Percentiles rank a stretch among this genome's conserved stretches.
phyloP scores from a whole-genome alignment of 1,140 invertebrate species.

The Sipha flava region DNA sequence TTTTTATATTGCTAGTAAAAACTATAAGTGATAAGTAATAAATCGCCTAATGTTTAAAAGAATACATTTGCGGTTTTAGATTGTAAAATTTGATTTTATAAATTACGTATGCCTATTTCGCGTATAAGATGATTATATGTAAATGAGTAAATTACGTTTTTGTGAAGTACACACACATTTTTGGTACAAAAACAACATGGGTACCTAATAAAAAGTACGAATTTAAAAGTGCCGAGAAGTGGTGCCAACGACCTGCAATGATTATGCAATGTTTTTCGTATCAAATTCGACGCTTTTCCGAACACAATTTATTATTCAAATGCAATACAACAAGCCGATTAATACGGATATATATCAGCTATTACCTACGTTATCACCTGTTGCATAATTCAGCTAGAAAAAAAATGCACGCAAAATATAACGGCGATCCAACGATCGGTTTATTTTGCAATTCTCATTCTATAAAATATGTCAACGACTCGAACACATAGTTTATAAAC shows the following conservation, averaged over 20 bases:
- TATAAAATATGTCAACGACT: not conserved
- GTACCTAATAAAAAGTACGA: not conserved
- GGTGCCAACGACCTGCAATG: not conserved
- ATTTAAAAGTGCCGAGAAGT: not conserved
- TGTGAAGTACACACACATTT: not conserved
- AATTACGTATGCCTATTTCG: not conserved
- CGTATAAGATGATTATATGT: not conserved
- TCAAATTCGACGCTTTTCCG: not conserved
- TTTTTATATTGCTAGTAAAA: too few species aligned
- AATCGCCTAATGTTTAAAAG: too few species aligned
- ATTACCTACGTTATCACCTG: conserved; percentile 12
- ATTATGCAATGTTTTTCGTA: conserved; percentile 17
- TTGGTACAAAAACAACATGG: not conserved
- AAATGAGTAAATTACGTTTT: not conserved
- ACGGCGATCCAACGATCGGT: not conserved
- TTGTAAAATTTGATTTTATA: not conserved
- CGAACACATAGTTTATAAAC: not conserved
- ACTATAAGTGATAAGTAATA: too few species aligned
- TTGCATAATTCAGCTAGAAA: conserved; percentile 26
- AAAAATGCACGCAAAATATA: conserved; percentile 11
- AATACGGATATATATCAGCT: not conserved
- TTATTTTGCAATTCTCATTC: not conserved
- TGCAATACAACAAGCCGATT: not conserved
- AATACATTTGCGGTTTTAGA: not conserved
- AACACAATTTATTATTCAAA: conserved; percentile 19